Base-by-base conservation (phyloP, 64 coral and sea anemone genomes). In the Montipora foliosa region DNA sequence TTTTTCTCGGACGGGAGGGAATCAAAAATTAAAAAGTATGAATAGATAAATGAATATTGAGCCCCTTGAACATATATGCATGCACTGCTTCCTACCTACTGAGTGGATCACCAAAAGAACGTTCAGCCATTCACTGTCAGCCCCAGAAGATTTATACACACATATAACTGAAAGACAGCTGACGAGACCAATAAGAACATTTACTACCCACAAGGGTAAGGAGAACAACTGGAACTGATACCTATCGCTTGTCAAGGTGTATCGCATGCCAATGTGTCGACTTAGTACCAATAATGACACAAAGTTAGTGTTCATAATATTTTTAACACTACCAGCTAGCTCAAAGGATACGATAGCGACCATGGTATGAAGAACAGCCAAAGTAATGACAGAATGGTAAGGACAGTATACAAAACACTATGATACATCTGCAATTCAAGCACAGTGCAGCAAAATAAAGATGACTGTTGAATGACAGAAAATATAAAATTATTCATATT, bases 311-410 rank as follows among this genome's bases (percentile, higher is more conserved):
- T 55, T 64, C 14, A 64, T 16, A 4, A 12, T 15, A 5, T 20
- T 71, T 71, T 71, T 19, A 21, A 25, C 62, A 24, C 14, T 6
- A 57, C 53, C 6, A 21, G 20, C 5, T 6, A 21, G 14, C 20
- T 71, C 68, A 71, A 67, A 86, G 82, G 82, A 86, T 86, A 86
- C 66, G 48, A 49, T 21, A 86, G 82, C 71, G 82, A 71, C 82
- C 82, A 86, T 70, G 82, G 82, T 64, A 86, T 22, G 8, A 47
- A 24, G 66, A 46, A 86, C 47, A 86, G 11, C 11, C 82, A 62
- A 86, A 86, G 64, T 21, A 52, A 50, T n/a, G 66, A 69, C 19
- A 72, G 16, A 86, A 72, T 50, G 68, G 8, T 9, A 67, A 86
- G 66, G 16, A 17, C 66, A 1, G 5, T 44, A 72, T 86, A 86